Percentiles rank a stretch among this genome's conserved stretches.
Conservation (phyloP, 2,888 invertebrate genomes). For the Choreutis nemorana region DNA sequence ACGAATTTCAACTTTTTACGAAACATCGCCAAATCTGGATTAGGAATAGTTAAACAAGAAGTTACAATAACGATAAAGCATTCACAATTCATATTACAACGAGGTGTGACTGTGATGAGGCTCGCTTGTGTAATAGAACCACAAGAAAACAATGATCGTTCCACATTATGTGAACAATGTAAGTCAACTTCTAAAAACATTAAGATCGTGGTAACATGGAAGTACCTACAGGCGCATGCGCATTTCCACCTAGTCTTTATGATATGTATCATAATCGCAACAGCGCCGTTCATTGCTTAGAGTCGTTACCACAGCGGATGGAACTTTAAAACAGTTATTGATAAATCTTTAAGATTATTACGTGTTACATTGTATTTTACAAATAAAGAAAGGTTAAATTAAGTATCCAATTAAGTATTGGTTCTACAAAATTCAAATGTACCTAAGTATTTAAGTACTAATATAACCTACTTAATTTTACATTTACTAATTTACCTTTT, state of each 20-base stretch:
- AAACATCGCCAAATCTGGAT: conserved; percentile 15
- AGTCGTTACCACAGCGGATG: no score
- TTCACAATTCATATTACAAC: conserved; percentile 14
- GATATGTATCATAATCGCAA: conserved; percentile 19
- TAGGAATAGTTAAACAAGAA: conserved; percentile 12
- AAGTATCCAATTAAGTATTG: no score
- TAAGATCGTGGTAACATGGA: conserved; percentile 37
- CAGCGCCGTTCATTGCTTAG: no score
- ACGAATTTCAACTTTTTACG: conserved; percentile 15
- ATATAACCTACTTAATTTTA: conserved; percentile 5
- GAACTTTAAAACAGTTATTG: no score
- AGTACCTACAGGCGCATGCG: no score
- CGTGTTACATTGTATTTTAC: no score
- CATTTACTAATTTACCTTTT: conserved; percentile 3
- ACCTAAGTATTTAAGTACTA: no score
- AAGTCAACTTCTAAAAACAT: conserved; percentile 30
- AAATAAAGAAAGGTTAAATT: no score
- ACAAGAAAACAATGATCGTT: conserved; percentile 40
- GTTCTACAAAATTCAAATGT: no score
- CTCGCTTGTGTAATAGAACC: conserved; percentile 28
- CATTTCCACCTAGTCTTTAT: no score
- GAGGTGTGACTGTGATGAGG: conserved; percentile 15
- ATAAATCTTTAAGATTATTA: no score
- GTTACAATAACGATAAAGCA: conserved; percentile 15
- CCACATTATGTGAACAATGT: conserved; percentile 33